A percentile compares a stretch with the other conserved stretches of the same genome.
phyloP scores from a whole-genome alignment of 35 echinoderm and acorn worm species.

The Ophiothrix spiculata region DNA sequence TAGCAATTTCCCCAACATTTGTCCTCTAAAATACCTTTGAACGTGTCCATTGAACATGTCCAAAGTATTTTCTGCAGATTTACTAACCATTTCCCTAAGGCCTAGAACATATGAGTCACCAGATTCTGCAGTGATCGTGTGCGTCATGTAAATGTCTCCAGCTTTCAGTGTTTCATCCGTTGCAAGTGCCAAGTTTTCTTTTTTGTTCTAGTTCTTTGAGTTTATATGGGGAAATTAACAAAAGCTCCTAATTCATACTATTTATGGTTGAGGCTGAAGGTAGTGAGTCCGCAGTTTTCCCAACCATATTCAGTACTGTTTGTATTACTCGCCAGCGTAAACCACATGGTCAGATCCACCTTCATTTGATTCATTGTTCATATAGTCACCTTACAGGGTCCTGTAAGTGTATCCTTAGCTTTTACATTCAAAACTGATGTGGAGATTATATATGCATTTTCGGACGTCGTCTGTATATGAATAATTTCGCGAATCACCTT shows the following conservation, averaged over 20 bases:
- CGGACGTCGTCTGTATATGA: too few relatives aligned
- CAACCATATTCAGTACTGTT: too few relatives aligned
- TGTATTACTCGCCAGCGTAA: too few relatives aligned
- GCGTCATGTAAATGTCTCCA: conserved; percentile 2
- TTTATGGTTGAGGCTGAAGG: neutral
- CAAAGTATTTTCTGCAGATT: neutral
- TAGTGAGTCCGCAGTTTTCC: too few relatives aligned
- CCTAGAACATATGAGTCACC: neutral
- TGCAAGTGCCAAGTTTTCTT: neutral
- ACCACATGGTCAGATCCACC: too few relatives aligned
- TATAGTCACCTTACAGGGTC: too few relatives aligned
- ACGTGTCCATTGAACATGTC: too few relatives aligned
- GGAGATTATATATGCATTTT: too few relatives aligned
- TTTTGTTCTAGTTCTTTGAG: neutral
- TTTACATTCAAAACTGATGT: too few relatives aligned
- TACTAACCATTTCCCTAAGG: neutral
- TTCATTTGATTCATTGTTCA: too few relatives aligned
- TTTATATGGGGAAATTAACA: neutral
- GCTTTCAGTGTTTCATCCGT: neutral
- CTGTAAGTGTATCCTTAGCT: too few relatives aligned
- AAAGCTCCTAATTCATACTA: neutral
- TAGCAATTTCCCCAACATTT: neutral
- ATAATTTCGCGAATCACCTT: too few relatives aligned
- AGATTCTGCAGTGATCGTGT: neutral
- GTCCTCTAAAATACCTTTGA: neutral